phyloP scores from a whole-genome alignment of 1,140 invertebrate genomes.

The Coenobita brevimanus region DNA sequence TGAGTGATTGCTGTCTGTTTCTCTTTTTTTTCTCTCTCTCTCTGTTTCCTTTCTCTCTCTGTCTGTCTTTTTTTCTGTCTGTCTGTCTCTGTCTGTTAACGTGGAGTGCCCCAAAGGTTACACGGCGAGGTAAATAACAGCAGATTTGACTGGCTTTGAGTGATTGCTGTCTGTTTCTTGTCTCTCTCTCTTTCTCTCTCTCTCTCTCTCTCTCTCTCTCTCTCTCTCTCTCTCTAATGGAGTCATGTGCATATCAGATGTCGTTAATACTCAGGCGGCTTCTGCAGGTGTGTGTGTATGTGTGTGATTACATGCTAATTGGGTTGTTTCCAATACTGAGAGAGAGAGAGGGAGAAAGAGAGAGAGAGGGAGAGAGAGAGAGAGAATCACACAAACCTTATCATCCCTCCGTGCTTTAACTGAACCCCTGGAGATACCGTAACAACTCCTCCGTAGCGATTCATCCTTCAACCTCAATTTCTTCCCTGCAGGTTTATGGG shows the following conservation, averaged over 20 bases:
- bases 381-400: too few species aligned
- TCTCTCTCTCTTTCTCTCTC: slow-evolving; percentile 12
- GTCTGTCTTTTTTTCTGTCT: not conserved
- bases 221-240: not conserved
- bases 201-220: slow-evolving; percentile 18
- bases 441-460: too few species aligned
- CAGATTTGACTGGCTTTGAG: too few species aligned
- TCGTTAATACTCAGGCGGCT: not conserved
- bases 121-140: slow-evolving; percentile 85
- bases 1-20: too few species aligned
- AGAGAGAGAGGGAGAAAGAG: too few species aligned
- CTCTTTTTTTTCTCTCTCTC: not conserved
- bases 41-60: not conserved
- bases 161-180: not conserved
- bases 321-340: too few species aligned
- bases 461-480: too few species aligned
- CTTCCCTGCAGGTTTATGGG: slow-evolving; percentile 87
- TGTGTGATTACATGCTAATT: too few species aligned
- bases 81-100: slow-evolving; percentile 78
- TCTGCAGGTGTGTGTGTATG: too few species aligned
- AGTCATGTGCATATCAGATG: not conserved
- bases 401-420: too few species aligned
- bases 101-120: slow-evolving; percentile 95
- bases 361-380: too few species aligned
- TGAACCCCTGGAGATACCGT: too few species aligned